These are phyloP conservation scores for Antheraea mylitta DNA, from an alignment of 1,140 invertebrate species.

Conservation along the genomic window DNA sequence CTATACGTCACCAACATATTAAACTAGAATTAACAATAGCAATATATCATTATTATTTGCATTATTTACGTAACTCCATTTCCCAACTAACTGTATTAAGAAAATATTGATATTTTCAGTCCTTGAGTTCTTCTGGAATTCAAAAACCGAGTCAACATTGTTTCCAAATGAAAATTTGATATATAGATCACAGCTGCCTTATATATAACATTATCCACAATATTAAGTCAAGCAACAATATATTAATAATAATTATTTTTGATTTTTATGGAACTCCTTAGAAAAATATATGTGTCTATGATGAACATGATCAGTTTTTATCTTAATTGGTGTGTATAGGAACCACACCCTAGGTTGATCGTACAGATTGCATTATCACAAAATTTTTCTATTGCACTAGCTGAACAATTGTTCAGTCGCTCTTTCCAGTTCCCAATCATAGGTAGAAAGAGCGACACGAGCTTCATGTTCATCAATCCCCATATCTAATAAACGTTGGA, in stretches of 20 bases:
- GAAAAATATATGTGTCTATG: neutral
- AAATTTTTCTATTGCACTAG: constrained; percentile 78
- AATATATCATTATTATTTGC: neutral
- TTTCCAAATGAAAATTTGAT: neutral
- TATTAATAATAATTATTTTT: neutral
- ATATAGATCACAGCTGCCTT: neutral
- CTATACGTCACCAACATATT: neutral
- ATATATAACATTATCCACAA: constrained; percentile 9
- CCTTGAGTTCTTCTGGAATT: neutral
- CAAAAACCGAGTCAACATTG: neutral
- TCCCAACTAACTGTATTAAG: neutral
- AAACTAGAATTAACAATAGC: neutral
- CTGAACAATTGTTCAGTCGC: constrained; percentile 94
- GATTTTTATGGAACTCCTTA: neutral
- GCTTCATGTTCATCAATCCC: constrained; percentile 92
- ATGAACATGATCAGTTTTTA: neutral
- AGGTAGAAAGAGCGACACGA: constrained; percentile 90
- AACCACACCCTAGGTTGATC: neutral
- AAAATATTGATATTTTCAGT: neutral
- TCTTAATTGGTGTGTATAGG: constrained; percentile 5
- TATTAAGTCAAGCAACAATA: constrained; percentile 8
- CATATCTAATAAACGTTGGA: constrained; percentile 91
- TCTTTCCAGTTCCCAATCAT: constrained; percentile 93
- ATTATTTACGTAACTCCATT: neutral
- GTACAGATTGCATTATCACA: constrained; percentile 1